Conservation (phyloP, 1,140 invertebrate species). For the Microplitis mediator region DNA sequence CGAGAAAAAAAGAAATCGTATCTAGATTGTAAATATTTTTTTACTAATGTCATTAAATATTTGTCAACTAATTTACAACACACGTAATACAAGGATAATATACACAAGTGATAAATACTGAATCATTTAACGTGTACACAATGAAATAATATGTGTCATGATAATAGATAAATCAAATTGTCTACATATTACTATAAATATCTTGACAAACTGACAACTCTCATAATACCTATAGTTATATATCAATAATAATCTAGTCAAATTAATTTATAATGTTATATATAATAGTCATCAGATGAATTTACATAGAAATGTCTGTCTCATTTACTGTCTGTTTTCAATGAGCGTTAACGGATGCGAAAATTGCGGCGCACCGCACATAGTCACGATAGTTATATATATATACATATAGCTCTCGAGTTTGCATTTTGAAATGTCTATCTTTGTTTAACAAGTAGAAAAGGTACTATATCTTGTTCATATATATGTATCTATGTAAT, state of each 20-base stretch:
- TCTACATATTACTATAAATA: background rate
- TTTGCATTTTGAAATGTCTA: background rate
- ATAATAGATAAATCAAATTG: no score
- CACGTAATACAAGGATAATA: no score
- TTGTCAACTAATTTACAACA: no score
- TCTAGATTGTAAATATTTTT: no score
- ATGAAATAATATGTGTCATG: no score
- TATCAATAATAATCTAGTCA: constrained; percentile 25
- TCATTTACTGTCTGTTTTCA: background rate
- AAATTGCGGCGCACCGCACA: constrained; percentile 10
- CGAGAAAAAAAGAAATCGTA: no score
- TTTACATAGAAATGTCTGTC: background rate
- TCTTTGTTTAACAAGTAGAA: background rate
- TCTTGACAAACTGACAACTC: background rate
- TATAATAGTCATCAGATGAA: background rate
- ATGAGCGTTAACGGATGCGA: background rate
- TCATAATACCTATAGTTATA: constrained; percentile 1
- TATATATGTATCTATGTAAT: background rate
- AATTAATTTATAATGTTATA: constrained; percentile 25
- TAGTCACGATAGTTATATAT: background rate
- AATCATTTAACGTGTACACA: no score
- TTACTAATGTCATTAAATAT: no score
- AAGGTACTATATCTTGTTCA: background rate
- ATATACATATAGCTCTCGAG: background rate
- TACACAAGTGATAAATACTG: no score